phyloP scores from a whole-genome alignment of 2,113 vertebrate genomes.

The zebrafish (Danio rerio) region DNA sequence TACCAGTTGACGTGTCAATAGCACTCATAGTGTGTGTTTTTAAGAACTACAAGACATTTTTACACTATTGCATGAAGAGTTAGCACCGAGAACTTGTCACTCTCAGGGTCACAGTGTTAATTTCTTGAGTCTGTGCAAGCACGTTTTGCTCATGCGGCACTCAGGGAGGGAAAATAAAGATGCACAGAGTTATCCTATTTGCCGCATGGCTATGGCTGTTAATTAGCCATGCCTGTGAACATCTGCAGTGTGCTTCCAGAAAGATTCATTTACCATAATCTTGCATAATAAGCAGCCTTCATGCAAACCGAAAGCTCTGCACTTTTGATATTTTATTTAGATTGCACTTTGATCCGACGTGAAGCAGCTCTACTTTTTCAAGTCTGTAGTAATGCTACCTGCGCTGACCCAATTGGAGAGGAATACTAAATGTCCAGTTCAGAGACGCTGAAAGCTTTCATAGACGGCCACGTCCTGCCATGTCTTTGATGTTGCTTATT shows the following conservation, averaged over 20 bases:
- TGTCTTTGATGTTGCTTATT: constrained; percentile 68
- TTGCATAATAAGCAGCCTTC: constrained; percentile 67
- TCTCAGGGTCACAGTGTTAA: neutral
- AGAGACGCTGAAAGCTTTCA: constrained; percentile 59
- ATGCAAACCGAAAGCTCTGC: constrained; percentile 40
- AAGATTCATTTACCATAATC: constrained; percentile 49
- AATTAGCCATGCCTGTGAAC: constrained; percentile 58
- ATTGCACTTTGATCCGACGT: constrained; percentile 56
- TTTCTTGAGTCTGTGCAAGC: neutral
- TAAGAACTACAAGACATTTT: neutral
- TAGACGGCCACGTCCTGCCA: constrained; percentile 46
- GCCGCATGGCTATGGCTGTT: constrained; percentile 30
- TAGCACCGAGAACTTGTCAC: neutral
- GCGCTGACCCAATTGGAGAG: constrained; percentile 65
- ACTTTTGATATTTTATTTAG: constrained; percentile 71
- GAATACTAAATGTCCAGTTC: constrained; percentile 64
- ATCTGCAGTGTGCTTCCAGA: constrained; percentile 56
- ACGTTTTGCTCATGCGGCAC: neutral
- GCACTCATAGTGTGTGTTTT: neutral
- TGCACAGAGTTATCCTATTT: constrained; percentile 15
- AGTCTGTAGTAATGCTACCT: constrained; percentile 59
- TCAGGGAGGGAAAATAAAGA: constrained; percentile 20
- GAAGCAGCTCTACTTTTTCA: constrained; percentile 54
- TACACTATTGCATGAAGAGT: neutral
- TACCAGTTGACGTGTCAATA: neutral